Percentiles rank a stretch among this genome's conserved stretches.
Evolutionary conservation across 2,113 vertebrate species (phyloP).

Genomic region (Apteryx owenii): DNA sequence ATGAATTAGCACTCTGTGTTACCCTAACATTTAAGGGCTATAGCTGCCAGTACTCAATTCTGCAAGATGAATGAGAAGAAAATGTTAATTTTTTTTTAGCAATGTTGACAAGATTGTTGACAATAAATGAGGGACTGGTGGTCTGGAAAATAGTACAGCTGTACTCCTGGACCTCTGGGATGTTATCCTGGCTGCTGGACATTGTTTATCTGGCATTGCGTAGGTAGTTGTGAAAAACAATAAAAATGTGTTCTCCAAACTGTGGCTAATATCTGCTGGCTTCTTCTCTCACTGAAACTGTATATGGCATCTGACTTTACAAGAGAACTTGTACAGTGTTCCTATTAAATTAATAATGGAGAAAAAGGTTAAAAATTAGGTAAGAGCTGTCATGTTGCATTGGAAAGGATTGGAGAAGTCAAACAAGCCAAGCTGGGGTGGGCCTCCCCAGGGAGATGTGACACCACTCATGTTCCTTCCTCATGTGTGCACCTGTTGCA

Average conservation of each 20-base stretch:
- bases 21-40: background rate
- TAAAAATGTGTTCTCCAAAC: background rate
- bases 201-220: background rate
- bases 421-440: background rate
- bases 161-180: background rate
- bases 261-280: background rate
- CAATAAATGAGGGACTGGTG: background rate
- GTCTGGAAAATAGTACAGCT: background rate
- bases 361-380: background rate
- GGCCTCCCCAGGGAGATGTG: rapidly evolving
- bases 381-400: background rate
- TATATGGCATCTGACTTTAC: background rate
- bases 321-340: background rate
- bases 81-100: background rate
- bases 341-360: background rate
- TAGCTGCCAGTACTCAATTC: background rate
- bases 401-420: background rate
- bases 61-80: background rate
- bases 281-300: background rate
- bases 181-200: background rate
- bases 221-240: background rate
- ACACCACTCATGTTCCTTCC: background rate
- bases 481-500: rapidly evolving
- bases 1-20: background rate
- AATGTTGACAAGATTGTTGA: background rate